phyloP scores from a whole-genome alignment of 2,113 vertebrate genomes.

The Alaudala cheleensis region DNA sequence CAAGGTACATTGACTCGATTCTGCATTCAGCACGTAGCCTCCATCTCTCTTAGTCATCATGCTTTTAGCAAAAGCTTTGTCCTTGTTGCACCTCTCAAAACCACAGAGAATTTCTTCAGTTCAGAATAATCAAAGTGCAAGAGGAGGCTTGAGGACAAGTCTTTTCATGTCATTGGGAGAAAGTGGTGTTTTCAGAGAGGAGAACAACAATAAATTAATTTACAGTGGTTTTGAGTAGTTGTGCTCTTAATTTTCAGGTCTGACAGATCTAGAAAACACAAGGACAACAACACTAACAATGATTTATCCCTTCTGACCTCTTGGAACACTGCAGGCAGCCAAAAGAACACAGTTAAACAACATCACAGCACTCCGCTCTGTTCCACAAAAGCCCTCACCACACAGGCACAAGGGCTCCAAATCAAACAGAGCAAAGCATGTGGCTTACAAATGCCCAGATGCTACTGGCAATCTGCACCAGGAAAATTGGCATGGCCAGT shows the following conservation, averaged over 20 bases:
- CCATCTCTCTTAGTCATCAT: slow-evolving; percentile 19
- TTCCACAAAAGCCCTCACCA: background rate
- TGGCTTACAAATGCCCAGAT: background rate
- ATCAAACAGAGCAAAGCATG: background rate
- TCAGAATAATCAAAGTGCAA: background rate
- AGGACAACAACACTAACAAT: background rate
- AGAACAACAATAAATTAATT: background rate
- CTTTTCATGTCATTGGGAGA: background rate
- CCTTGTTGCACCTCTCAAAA: slow-evolving; percentile 30
- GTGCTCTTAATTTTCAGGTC: slow-evolving; percentile 17
- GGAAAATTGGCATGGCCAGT: background rate
- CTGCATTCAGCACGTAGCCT: slow-evolving; percentile 19
- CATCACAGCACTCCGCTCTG: background rate
- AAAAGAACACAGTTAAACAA: background rate
- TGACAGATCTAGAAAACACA: background rate
- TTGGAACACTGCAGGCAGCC: background rate
- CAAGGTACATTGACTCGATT: background rate
- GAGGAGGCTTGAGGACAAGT: background rate
- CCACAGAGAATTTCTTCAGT: slow-evolving; percentile 15
- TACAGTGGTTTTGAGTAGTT: background rate
- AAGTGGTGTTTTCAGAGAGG: background rate
- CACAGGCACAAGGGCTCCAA: background rate
- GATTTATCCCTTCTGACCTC: slow-evolving; percentile 2
- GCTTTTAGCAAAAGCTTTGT: slow-evolving; percentile 9
- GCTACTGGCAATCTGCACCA: background rate